These are phyloP conservation scores for Pleuronectes platessa DNA, from an alignment of 2,113 vertebrate species.

Conservation along the genomic window DNA sequence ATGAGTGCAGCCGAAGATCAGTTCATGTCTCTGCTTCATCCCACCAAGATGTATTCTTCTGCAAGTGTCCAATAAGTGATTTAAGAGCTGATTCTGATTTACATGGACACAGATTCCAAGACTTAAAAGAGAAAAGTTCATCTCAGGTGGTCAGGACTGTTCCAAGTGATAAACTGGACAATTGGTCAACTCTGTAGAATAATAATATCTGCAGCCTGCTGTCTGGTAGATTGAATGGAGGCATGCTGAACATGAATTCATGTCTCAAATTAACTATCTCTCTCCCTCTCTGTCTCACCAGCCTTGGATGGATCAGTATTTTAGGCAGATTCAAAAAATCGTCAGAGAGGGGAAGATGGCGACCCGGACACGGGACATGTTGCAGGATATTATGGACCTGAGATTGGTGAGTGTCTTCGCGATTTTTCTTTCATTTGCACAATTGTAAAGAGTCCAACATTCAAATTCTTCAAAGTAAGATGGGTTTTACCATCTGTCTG, in stretches of 20 bases:
- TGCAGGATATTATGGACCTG: slow-evolving; percentile 95
- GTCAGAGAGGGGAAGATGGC: slow-evolving; percentile 98
- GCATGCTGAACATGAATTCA: not conserved
- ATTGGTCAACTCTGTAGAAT: slow-evolving; percentile 1
- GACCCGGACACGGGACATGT: slow-evolving; percentile 96
- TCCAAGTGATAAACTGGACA: slow-evolving; percentile 27
- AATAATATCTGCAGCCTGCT: slow-evolving; percentile 22
- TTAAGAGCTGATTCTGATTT: too few relatives aligned
- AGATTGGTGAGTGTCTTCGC: slow-evolving; percentile 87
- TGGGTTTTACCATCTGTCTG: too few relatives aligned
- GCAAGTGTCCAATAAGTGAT: too few relatives aligned
- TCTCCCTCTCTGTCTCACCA: slow-evolving; percentile 50
- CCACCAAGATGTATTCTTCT: too few relatives aligned
- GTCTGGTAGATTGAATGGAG: not conserved
- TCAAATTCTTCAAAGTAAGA: too few relatives aligned
- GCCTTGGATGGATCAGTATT: slow-evolving; percentile 99
- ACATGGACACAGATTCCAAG: too few relatives aligned
- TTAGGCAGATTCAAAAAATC: slow-evolving; percentile 99
- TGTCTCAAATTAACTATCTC: slow-evolving; percentile 15
- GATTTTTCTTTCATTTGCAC: not conserved
- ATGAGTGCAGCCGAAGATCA: too few relatives aligned
- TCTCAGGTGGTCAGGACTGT: not conserved
- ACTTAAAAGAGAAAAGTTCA: too few relatives aligned
- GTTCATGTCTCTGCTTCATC: too few relatives aligned
- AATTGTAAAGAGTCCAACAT: too few relatives aligned